A percentile compares a stretch with the other conserved stretches of the same genome.
Evolutionary conservation across 2,797 vertebrate species (phyloP).

Genomic region (Pangasius djambal): DNA sequence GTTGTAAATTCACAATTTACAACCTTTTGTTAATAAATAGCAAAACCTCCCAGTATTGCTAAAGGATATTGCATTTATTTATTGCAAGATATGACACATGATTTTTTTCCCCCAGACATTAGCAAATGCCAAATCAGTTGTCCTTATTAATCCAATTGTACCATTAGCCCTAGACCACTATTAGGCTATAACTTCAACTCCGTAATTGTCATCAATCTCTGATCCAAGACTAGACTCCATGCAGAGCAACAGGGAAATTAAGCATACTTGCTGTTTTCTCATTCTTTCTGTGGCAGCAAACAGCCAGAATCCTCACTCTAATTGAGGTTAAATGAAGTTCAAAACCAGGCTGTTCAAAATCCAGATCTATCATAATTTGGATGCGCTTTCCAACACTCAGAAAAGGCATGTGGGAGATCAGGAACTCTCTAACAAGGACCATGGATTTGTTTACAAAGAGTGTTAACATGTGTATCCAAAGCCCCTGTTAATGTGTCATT

Average conservation of each 20-base stretch:
- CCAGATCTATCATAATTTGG: constrained; percentile 38
- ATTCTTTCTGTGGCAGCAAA: constrained; percentile 49
- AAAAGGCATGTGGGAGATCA: constrained; percentile 36
- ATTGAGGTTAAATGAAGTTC: constrained; percentile 60
- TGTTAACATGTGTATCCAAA: constrained; percentile 39
- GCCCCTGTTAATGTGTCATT: constrained; percentile 34
- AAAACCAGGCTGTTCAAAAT: constrained; percentile 47
- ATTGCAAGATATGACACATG: not conserved
- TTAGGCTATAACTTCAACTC: constrained; percentile 25
- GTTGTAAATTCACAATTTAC: not conserved
- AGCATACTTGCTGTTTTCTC: constrained; percentile 28
- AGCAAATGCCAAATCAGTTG: constrained; percentile 19
- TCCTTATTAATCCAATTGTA: constrained; percentile 18
- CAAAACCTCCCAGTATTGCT: not conserved
- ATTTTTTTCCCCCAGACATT: not conserved
- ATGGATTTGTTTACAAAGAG: constrained; percentile 40
- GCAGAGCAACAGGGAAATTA: constrained; percentile 32
- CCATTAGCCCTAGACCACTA: constrained; percentile 18
- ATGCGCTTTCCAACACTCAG: constrained; percentile 9
- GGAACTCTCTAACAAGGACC: constrained; percentile 34
- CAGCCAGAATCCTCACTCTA: constrained; percentile 45
- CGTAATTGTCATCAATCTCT: constrained; percentile 42
- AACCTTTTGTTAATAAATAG: not conserved
- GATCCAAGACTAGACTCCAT: constrained; percentile 22
- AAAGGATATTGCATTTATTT: not conserved